Percentiles rank a stretch among this genome's conserved stretches.
Conservation (phyloP, 2,888 invertebrate species). For the Cantharis flavilabris region DNA sequence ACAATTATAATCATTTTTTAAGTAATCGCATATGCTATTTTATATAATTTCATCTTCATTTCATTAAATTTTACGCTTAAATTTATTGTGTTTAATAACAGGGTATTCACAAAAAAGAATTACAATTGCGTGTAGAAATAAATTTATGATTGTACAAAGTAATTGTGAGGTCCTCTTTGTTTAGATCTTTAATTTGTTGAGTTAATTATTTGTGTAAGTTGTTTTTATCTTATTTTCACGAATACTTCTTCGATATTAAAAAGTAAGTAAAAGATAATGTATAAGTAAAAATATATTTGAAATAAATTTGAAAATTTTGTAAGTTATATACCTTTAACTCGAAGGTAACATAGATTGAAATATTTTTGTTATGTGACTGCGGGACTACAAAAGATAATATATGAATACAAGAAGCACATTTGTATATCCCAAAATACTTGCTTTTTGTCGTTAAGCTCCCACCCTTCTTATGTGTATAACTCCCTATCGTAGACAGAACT, state of each 20-base stretch:
- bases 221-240: background rate
- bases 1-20: background rate
- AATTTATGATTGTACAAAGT: background rate
- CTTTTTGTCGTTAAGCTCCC: constrained; percentile 10
- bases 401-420: constrained; percentile 6
- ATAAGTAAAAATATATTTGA: background rate
- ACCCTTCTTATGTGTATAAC: constrained; percentile 3
- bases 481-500: constrained; percentile 13
- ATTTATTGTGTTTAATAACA: background rate
- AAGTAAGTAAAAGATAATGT: too few relatives aligned
- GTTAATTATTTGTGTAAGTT: background rate
- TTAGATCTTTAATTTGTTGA: background rate
- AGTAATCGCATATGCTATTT: background rate
- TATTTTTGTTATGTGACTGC: background rate
- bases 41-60: background rate
- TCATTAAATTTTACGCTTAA: background rate
- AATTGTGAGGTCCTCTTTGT: background rate
- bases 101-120: background rate
- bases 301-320: background rate
- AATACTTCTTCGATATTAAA: background rate
- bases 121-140: background rate
- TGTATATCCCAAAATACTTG: constrained; percentile 13
- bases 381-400: background rate
- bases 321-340: background rate
- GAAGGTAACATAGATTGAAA: background rate